Evolutionary conservation across 2,888 invertebrate species (phyloP).

Genomic region (Masnerella sp.): DNA sequence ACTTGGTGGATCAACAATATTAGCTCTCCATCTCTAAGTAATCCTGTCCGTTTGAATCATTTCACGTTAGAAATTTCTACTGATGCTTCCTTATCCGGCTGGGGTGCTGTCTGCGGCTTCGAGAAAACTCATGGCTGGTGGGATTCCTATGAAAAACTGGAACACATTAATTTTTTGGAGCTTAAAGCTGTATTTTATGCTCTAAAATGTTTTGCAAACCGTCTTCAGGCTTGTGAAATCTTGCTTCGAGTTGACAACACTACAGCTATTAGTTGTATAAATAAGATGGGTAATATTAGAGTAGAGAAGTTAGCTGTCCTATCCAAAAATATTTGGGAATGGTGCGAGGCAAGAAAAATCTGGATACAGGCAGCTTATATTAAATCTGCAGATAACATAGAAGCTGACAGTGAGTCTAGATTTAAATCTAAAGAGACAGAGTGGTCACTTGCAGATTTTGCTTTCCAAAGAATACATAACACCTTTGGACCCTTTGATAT

Average conservation of each 20-base stretch:
- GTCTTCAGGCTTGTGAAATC: conserved; percentile 4
- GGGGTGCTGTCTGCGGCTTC: neutral
- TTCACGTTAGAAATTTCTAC: conserved; percentile 16
- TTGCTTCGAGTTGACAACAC: conserved; percentile 28
- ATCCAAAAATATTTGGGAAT: conserved; percentile 19
- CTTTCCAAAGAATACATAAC: neutral
- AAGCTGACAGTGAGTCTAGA: neutral
- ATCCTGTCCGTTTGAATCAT: neutral
- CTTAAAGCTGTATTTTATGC: neutral
- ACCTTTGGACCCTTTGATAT: neutral
- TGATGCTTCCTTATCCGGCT: conserved; percentile 7
- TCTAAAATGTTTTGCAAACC: neutral
- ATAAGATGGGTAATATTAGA: conserved; percentile 5
- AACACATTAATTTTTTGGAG: neutral
- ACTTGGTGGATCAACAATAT: neutral
- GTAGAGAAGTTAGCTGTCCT: neutral
- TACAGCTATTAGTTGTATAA: conserved; percentile 34
- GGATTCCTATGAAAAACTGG: neutral
- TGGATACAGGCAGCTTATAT: conserved; percentile 2
- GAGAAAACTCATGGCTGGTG: conserved; percentile 3
- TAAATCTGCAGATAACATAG: neutral
- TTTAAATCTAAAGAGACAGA: neutral
- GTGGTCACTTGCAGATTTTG: neutral
- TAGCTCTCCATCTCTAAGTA: neutral
- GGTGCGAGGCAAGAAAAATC: conserved; percentile 13